Base-by-base conservation (phyloP, 2,113 vertebrate species). In the Cynoglossus semilaevis region DNA sequence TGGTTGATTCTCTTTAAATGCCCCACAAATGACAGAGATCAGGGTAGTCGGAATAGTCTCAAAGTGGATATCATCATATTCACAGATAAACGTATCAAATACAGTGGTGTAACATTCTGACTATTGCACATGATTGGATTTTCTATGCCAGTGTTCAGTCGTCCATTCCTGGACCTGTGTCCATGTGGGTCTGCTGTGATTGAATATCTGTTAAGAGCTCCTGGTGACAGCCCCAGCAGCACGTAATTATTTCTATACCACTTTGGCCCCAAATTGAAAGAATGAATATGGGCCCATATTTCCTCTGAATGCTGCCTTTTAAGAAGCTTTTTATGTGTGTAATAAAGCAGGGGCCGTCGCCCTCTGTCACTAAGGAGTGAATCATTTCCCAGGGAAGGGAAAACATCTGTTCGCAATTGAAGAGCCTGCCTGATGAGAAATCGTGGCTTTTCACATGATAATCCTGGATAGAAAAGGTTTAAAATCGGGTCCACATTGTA, bases 321-420 rank as follows among this genome's bases (percentile, higher is more conserved):
- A 86, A 85, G 73, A 81, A 78, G 80, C 66, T 81, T 88, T 90
- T 90, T 87, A 86, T 86, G 85, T 66, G 80, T 61, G 85, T 69
- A 77, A 89, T 87, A 90, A 88, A 88, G 84, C 77, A 48, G 65
- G 63, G 70, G 72, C 70, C 38, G 45, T 74, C 80, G 55, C 76
- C 75, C 82, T 85, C 77, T 83, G 73, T 85, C 81, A 84, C 76
- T 74, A 63, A 81, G 76, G 76, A 85, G 85, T 79, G 47, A 84
- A 79, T 86, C 79, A 75, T 84, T 85, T 89, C 84, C 84, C 77
- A 79, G 70, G 79, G 80, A 85, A 80, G 71, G 65, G 71, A 69
- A 72, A 87, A 84, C 87, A 89, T 82, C 86, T 89, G 88, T 86
- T 89, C 74, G 71, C 77, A 80, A 82, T 83, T 87, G 72, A 88